Percentiles rank a stretch among this genome's conserved stretches.
Conservation (phyloP, 2,888 invertebrate genomes). For the Drosophila paramelanica region DNA sequence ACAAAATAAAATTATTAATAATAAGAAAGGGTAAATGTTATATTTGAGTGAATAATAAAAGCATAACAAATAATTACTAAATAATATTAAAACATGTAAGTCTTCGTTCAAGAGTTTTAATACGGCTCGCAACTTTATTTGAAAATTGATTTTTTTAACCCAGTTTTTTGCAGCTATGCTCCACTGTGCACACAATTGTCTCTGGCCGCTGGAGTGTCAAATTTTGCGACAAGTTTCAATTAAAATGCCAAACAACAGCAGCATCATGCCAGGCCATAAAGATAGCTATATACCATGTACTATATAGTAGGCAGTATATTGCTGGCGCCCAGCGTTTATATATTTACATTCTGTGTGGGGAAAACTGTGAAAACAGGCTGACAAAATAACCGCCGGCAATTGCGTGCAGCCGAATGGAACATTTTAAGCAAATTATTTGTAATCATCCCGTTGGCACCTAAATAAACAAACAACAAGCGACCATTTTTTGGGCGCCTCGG, state of each 20-base stretch:
- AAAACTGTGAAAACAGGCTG: slow-evolving; percentile 20
- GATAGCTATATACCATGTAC: slow-evolving; percentile 6
- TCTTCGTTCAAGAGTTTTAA: no score
- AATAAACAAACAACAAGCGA: slow-evolving; percentile 56
- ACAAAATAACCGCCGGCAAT: slow-evolving; percentile 48
- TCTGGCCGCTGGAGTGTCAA: slow-evolving; percentile 10
- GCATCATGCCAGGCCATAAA: slow-evolving; percentile 17
- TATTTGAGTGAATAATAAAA: background rate
- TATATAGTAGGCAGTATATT: background rate
- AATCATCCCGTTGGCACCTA: slow-evolving; percentile 70
- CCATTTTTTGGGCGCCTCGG: slow-evolving; percentile 37
- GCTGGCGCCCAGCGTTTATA: slow-evolving; percentile 2
- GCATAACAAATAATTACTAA: no score
- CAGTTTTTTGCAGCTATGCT: background rate
- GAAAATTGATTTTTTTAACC: background rate
- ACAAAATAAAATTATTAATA: no score
- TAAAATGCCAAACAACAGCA: slow-evolving; percentile 41
- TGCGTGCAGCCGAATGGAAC: slow-evolving; percentile 46
- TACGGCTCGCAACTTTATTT: no score
- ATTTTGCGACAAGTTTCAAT: slow-evolving; percentile 42
- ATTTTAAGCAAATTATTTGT: slow-evolving; percentile 69
- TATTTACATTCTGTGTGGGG: slow-evolving; percentile 19
- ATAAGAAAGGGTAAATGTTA: background rate
- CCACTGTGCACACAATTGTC: slow-evolving; percentile 28
- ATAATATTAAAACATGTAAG: background rate